Percentiles rank a stretch among this genome's conserved stretches.
Evolutionary conservation across 2,888 invertebrate genomes (phyloP).

Genomic region (Diplazon laetatorius): DNA sequence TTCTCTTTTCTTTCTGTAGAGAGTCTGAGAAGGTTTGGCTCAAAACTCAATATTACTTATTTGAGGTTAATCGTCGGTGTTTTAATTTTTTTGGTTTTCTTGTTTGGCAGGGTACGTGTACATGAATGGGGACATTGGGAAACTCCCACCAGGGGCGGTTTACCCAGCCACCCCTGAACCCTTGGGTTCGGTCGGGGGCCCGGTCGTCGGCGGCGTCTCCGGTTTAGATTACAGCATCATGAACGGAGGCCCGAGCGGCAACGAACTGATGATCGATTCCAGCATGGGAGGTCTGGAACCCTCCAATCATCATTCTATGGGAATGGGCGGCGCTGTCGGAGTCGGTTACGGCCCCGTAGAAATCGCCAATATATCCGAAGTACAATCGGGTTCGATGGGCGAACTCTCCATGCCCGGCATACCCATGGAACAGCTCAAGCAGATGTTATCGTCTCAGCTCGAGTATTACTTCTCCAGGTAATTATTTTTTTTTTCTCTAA

Average conservation of each 20-base stretch:
- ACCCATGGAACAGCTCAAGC: constrained; percentile 89
- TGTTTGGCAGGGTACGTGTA: constrained; percentile 87
- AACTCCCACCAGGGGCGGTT: constrained; percentile 88
- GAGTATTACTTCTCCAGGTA: constrained; percentile 96
- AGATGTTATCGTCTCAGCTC: constrained; percentile 91
- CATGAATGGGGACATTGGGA: constrained; percentile 93
- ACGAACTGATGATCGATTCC: constrained; percentile 80
- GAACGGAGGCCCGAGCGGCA: constrained; percentile 79
- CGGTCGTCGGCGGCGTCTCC: constrained; percentile 76
- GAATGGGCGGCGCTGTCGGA: constrained; percentile 80
- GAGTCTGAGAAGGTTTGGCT: constrained; percentile 11
- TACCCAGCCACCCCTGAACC: constrained; percentile 88
- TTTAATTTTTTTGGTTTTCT: not conserved
- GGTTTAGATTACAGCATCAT: constrained; percentile 82
- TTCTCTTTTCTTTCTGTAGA: too few species aligned
- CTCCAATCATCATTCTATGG: constrained; percentile 78
- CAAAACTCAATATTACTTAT: constrained; percentile 16
- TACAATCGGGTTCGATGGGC: constrained; percentile 83
- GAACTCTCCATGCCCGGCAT: constrained; percentile 83
- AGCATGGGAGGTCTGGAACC: constrained; percentile 78
- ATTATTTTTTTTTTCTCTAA: constrained; percentile 46
- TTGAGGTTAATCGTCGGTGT: too few species aligned
- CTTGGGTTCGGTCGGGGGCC: constrained; percentile 81
- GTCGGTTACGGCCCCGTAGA: constrained; percentile 78
- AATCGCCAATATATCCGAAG: constrained; percentile 81